phyloP scores from a whole-genome alignment of 2,888 invertebrate genomes.

The Eumacrocentrus americanus region DNA sequence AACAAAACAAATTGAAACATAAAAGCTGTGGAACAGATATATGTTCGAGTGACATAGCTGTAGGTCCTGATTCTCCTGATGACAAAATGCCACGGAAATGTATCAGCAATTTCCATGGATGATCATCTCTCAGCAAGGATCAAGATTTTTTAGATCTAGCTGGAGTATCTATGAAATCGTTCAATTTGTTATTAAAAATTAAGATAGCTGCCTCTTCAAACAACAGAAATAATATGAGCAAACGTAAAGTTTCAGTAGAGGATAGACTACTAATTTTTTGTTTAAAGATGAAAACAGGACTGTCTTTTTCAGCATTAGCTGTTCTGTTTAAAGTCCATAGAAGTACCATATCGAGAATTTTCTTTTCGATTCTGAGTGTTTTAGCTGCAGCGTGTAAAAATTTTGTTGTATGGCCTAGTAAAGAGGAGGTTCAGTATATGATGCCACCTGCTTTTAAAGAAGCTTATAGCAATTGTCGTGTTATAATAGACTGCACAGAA shows the following conservation, averaged over 20 bases:
- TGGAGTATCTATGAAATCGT: neutral
- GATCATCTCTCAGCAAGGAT: neutral
- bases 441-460: constrained; percentile 27
- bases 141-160: neutral
- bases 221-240: neutral
- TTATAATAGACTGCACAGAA: constrained; percentile 34
- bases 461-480: constrained; percentile 25
- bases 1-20: neutral
- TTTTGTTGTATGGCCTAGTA: constrained; percentile 28
- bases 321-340: constrained; percentile 32
- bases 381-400: constrained; percentile 28
- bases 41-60: neutral
- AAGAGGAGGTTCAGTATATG: constrained; percentile 23
- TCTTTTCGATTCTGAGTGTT: constrained; percentile 24
- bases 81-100: neutral
- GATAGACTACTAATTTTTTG: neutral
- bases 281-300: constrained; percentile 33
- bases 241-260: neutral
- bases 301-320: constrained; percentile 28
- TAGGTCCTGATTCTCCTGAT: neutral
- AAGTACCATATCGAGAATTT: constrained; percentile 36
- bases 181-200: neutral
- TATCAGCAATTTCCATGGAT: neutral
- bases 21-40: neutral
- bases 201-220: neutral